Base-by-base conservation (phyloP, 1,140 invertebrate species). In the Formica selysi region DNA sequence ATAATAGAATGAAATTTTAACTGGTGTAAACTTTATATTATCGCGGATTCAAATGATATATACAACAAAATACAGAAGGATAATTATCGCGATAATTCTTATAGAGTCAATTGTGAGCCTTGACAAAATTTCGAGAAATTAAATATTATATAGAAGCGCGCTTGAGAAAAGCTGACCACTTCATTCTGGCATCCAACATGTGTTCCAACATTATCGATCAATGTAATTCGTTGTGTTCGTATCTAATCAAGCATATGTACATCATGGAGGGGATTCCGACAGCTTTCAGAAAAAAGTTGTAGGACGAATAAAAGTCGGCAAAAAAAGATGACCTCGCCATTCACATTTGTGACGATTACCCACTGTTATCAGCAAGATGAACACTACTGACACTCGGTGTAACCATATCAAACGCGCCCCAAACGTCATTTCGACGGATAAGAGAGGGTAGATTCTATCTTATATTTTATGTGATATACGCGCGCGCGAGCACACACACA, bases 281-380 rank as follows among this genome's bases (percentile, higher is more conserved):
- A 22, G 22, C 36, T 44, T 36, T n/a, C 13, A 6, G n/a, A 22
- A 16, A 41, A 68, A 65, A 67, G 54, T 76, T n/a, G 11, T 29
- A 36, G 11, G 51, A 41, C 10, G 36, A 64, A 44, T 13, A 38
- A 38, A 74, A 48, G 41, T 64, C 54, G n/a, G 71, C 22, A 19
- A 62, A 48, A 79, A 51, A 59, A 59, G 22, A 38, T 51, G 13
- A 8, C 8, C 26, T 48, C 70, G 16, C 6, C 32, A 19, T 41
- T 41, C 6, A 44, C 38, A 64, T 84, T 84, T 76, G 41, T 64
- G 64, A 84, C 57, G 80, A 84, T 84, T 84, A 83, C 38, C 70
- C 29, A 11, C 29, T 76, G 71, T 84, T 84, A 84, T 84, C 80
- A 29, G 73, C 51, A 26, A 65, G 22, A 41, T 41, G 68, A 64